A percentile compares a stretch with the other conserved stretches of the same genome.
Conservation (phyloP, 1,140 invertebrate genomes). For the Charaxes varanes region DNA sequence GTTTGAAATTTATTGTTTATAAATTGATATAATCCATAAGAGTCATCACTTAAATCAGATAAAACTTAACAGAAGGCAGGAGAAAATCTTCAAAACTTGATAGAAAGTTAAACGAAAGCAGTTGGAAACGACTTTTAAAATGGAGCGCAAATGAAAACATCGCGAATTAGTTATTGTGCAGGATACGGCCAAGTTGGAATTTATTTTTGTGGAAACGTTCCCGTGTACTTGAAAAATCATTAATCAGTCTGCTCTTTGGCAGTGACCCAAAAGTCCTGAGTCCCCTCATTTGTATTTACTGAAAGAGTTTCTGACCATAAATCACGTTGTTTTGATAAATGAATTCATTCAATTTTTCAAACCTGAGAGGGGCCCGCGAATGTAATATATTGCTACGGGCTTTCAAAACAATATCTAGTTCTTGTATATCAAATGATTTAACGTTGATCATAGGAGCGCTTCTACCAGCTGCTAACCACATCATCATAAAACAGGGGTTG, state of each 20-base stretch:
- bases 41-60: too few relatives aligned
- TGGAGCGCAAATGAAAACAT: constrained; percentile 12
- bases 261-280: constrained; percentile 57
- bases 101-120: too few relatives aligned
- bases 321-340: constrained; percentile 61
- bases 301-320: constrained; percentile 60
- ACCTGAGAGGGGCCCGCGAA: constrained; percentile 19
- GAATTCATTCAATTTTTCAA: constrained; percentile 51
- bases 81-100: not conserved
- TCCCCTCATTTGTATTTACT: constrained; percentile 64
- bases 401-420: too few relatives aligned
- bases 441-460: too few relatives aligned
- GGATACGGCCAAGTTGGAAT: constrained; percentile 28
- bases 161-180: constrained; percentile 16
- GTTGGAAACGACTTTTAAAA: constrained; percentile 10
- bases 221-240: constrained; percentile 50
- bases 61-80: too few relatives aligned
- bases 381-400: constrained; percentile 6
- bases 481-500: too few relatives aligned
- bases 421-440: too few relatives aligned
- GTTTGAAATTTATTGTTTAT: too few relatives aligned
- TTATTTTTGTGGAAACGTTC: constrained; percentile 49
- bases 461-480: too few relatives aligned
- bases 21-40: too few relatives aligned
- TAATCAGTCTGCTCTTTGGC: constrained; percentile 64